These are phyloP conservation scores for Bos taurus DNA, from an alignment of 2,113 vertebrate genomes.

Conservation along the genomic window ARS-UCD2.0 NC_037356.1:47738501-47739000, in stretches of 20 bases:
- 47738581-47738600: background rate
- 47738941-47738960: rapidly evolving
- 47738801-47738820: too few species aligned
- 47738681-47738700: rapidly evolving
- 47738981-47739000: rapidly evolving
- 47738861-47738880: rapidly evolving
- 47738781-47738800: rapidly evolving
- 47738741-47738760: rapidly evolving
- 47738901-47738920: rapidly evolving
- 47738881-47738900: rapidly evolving
- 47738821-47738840: background rate
- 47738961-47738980: rapidly evolving
- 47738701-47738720: background rate
- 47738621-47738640: rapidly evolving
- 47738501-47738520: background rate
- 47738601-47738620: rapidly evolving
- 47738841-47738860: background rate
- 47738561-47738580: rapidly evolving
- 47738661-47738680: background rate
- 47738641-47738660: rapidly evolving
- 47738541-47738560: background rate
- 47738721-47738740: rapidly evolving
- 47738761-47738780: background rate
- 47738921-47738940: rapidly evolving
- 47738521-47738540: background rate